phyloP scores from a whole-genome alignment of 2,888 invertebrate species.

The Plebejus argus region DNA sequence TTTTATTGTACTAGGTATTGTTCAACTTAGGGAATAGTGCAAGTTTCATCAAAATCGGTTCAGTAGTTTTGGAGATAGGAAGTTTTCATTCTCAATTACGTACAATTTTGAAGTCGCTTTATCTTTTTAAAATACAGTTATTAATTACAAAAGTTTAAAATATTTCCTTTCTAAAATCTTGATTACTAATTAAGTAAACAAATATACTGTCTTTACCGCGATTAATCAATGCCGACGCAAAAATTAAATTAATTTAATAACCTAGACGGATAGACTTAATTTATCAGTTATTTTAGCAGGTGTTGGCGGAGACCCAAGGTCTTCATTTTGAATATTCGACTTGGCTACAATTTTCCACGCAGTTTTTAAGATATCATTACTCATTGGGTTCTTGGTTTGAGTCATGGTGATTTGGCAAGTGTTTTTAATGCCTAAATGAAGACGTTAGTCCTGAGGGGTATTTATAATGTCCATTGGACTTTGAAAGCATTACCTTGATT shows the following conservation, averaged over 20 bases:
- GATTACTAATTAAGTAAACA: not conserved
- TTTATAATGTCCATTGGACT: too few relatives aligned
- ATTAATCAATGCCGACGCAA: not conserved
- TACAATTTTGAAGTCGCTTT: too few relatives aligned
- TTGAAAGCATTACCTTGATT: too few relatives aligned
- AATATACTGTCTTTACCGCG: not conserved
- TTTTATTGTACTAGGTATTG: too few relatives aligned
- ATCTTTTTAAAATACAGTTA: too few relatives aligned
- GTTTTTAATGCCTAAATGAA: not conserved
- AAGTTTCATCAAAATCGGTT: too few relatives aligned
- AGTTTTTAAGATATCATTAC: slow-evolving; percentile 5
- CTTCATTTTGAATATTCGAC: slow-evolving; percentile 5
- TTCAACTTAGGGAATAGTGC: too few relatives aligned
- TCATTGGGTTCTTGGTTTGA: not conserved
- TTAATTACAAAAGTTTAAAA: not conserved
- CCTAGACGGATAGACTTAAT: not conserved
- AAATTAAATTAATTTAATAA: not conserved
- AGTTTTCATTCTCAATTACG: too few relatives aligned
- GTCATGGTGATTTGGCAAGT: not conserved
- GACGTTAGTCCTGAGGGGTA: too few relatives aligned
- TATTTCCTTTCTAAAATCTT: not conserved
- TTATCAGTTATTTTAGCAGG: slow-evolving; percentile 10
- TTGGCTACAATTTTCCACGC: not conserved
- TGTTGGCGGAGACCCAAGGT: not conserved
- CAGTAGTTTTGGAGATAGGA: too few relatives aligned